Evolutionary conservation across 2,797 vertebrate species (phyloP).

Genomic region (Champsocephalus esox): DNA sequence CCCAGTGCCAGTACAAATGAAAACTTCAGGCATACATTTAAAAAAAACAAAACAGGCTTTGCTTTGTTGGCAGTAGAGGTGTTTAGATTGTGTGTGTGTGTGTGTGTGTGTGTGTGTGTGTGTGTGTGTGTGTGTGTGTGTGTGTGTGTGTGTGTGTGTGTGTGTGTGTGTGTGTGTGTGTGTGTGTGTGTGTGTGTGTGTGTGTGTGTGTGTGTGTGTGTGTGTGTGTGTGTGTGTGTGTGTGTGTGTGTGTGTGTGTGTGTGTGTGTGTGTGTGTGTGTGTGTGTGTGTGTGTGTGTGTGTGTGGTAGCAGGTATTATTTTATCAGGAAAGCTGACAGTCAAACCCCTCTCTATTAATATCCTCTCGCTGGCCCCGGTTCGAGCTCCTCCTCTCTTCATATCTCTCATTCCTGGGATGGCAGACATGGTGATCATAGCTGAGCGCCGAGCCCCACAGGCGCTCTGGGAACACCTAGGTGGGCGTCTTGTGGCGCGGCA

Average conservation of each 20-base stretch:
- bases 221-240: neutral
- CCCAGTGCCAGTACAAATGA: neutral
- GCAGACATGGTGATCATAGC: slow-evolving; percentile 74
- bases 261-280: neutral
- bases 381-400: slow-evolving; percentile 36
- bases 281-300: neutral
- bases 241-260: neutral
- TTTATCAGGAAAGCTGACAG: slow-evolving; percentile 52
- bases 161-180: neutral
- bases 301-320: slow-evolving; percentile 41
- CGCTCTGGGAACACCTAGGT: slow-evolving; percentile 62
- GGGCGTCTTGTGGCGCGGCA: slow-evolving; percentile 37
- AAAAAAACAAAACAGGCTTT: slow-evolving; percentile 6
- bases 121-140: neutral
- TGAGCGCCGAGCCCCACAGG: slow-evolving; percentile 46
- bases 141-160: neutral
- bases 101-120: neutral
- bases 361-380: slow-evolving; percentile 52
- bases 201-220: neutral
- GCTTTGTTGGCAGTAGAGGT: slow-evolving; percentile 19
- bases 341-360: slow-evolving; percentile 68
- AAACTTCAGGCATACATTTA: slow-evolving; percentile 11
- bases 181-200: neutral
- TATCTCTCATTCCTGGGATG: slow-evolving; percentile 72
- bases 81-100: neutral